phyloP scores from a whole-genome alignment of 2,113 vertebrate genomes.

The Gallinago media region DNA sequence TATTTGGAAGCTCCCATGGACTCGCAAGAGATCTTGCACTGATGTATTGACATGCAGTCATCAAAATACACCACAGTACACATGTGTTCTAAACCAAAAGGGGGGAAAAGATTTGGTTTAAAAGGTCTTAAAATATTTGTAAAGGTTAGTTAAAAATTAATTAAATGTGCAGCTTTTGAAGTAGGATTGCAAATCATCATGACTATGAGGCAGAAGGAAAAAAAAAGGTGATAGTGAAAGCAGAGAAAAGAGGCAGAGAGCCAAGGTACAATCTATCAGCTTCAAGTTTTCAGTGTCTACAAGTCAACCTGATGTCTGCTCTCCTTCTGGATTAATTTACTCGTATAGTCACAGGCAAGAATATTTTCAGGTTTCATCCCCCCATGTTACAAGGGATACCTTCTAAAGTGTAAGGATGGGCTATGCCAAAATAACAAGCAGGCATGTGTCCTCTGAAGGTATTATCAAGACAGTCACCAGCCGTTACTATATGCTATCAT shows the following conservation, averaged over 20 bases:
- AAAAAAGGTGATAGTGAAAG: background rate
- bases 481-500: background rate
- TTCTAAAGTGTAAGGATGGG: background rate
- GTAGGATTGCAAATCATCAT: background rate
- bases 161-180: background rate
- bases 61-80: conserved; percentile 99
- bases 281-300: background rate
- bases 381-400: background rate
- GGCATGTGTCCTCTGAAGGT: background rate
- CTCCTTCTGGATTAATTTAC: background rate
- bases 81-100: conserved; percentile 84
- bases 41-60: conserved; percentile 97
- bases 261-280: background rate
- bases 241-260: background rate
- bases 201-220: background rate
- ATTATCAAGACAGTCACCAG: background rate
- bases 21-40: conserved; percentile 97
- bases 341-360: background rate
- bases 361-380: background rate
- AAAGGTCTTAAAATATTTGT: background rate
- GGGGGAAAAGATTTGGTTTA: background rate
- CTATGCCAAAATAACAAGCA: background rate
- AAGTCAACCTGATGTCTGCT: background rate
- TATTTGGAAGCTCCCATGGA: conserved; percentile 99
- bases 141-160: background rate